Base-by-base conservation (phyloP, 2,888 invertebrate genomes). In the Nomada goodeniana region DNA sequence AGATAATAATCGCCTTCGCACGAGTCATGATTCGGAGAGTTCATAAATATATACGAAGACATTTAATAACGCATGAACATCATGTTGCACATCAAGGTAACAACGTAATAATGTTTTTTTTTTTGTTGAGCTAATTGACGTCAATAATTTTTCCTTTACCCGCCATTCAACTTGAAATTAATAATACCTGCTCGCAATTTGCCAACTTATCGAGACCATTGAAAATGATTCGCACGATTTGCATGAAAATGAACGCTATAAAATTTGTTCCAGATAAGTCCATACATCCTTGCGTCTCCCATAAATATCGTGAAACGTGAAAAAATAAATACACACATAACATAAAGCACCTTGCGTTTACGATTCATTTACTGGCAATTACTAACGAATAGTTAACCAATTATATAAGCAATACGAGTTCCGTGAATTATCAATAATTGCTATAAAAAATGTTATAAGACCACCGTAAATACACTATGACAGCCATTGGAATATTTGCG, bases 51-150 rank as follows among this genome's bases (percentile, higher is more conserved):
- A 69, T 59, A 44, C 13, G 2, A 10, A 44, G 44, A 4, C 42
- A 36, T 70, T 70, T 69, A 70, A 68, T 57, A 63, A 68, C 10
- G n/a, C 23, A 20, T 42, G 23, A n/a, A 50, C 20, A 23, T 23
- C 0, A 1, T 47, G 13, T 61, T n/a, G 23, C 78, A 44, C 29
- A 65, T 63, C 61, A 63, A 60, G 10, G 5, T 57, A 36, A 63
- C 71, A 18, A 23, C 42, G 20, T 74, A 75, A 79, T 65, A 52
- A 20, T 5, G 60, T 18, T 44, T 29, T 26, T 73, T 53, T 50
- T 18, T 44, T 29, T 26, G 69, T 53, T 50, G 7, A 13, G 5
- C 4, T 50, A 26, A 4, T 36, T 74, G 63, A 75, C 82, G 71
- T 80, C 80, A 61, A 65, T 57, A 29, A 18, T 36, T 63, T 18